phyloP scores from a whole-genome alignment of 1,140 invertebrate species.

The Ips typographus region DNA sequence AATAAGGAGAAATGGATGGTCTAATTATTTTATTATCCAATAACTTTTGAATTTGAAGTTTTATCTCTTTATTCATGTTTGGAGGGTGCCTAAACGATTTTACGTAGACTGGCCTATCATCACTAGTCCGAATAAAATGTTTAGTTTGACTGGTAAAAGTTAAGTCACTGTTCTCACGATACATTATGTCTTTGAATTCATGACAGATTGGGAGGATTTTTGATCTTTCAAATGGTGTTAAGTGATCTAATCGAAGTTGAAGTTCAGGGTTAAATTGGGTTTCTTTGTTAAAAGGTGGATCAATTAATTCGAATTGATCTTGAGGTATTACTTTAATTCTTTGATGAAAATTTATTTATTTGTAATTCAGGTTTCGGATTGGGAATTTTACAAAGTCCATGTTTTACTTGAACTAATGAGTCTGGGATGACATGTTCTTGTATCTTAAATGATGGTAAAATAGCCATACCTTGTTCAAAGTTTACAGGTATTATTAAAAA shows the following conservation, averaged over 20 bases:
- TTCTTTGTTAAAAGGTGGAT: not conserved
- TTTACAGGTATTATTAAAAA: constrained; percentile 22
- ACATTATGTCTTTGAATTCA: constrained; percentile 26
- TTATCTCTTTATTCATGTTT: too few species aligned
- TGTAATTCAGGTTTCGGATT: constrained; percentile 13
- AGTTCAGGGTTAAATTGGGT: constrained; percentile 2
- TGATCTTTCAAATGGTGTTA: constrained; percentile 9
- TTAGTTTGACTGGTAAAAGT: constrained; percentile 24
- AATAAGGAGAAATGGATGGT: constrained; percentile 46
- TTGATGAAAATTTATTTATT: constrained; percentile 23
- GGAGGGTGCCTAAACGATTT: too few species aligned
- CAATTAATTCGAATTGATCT: constrained; percentile 5
- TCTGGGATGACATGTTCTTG: constrained; percentile 16
- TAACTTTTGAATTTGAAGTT: constrained; percentile 36
- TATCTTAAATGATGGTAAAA: constrained; percentile 28
- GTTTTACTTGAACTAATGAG: constrained; percentile 15
- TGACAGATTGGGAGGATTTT: constrained; percentile 19
- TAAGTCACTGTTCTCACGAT: constrained; percentile 16
- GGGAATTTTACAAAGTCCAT: constrained; percentile 19
- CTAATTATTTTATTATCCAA: constrained; percentile 44
- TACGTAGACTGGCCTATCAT: constrained; percentile 13
- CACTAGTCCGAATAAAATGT: constrained; percentile 12
- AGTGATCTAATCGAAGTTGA: constrained; percentile 16
- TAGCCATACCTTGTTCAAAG: constrained; percentile 7
- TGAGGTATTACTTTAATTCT: constrained; percentile 18